Base-by-base conservation (phyloP, 1,140 invertebrate genomes). In the Trichonephila clavata region DNA sequence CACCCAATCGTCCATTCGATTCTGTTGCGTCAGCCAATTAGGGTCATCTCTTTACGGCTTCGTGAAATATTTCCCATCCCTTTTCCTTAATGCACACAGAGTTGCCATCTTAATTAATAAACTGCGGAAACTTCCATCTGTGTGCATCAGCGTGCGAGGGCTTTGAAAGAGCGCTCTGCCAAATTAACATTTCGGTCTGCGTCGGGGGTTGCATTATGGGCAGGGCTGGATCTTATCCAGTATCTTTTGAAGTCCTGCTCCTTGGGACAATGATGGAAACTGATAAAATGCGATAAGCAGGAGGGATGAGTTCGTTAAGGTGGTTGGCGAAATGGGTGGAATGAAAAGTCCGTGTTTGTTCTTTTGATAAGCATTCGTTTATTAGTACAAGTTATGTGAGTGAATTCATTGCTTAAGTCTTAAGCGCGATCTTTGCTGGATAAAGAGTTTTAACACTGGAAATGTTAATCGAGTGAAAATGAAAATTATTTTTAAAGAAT, bases 81-180 rank as follows among this genome's bases (percentile, higher is more conserved):
- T 60, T 59, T 60, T 59, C 39, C 43, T 27, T 59, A 84, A 84
- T 84, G 83, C 83, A 84, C 21, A 50, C 83, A 57, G 10, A 16
- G 83, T 57, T 84, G 83, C 83, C 83, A 84, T 59, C 83, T 84
- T 84, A 84, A 84, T 84, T 84, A 84, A 84, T 84, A 84, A 84
- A 84, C 83, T 84, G 83, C 50, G 83, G 81, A 60, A 59, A 84
- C 50, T 84, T 84, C 83, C 83, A 59, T 84, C 83, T 60, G 83
- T 60, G 83, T 77, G 71, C 71, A 77, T 39, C 71, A 77, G 71
- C 27, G 71, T 77, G 71, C 27, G 27, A 32, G 50, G 27, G n/a
- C 27, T 32, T 24, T 80, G 71, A 80, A 80, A 24, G 39, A 18
- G 27, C 71, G 83, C n/a, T 68, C 27, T 32, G 27, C 71, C 71